A percentile compares a stretch with the other conserved stretches of the same genome.
phyloP scores from a whole-genome alignment of 2,888 invertebrate genomes.

The Tetragonula carbonaria region DNA sequence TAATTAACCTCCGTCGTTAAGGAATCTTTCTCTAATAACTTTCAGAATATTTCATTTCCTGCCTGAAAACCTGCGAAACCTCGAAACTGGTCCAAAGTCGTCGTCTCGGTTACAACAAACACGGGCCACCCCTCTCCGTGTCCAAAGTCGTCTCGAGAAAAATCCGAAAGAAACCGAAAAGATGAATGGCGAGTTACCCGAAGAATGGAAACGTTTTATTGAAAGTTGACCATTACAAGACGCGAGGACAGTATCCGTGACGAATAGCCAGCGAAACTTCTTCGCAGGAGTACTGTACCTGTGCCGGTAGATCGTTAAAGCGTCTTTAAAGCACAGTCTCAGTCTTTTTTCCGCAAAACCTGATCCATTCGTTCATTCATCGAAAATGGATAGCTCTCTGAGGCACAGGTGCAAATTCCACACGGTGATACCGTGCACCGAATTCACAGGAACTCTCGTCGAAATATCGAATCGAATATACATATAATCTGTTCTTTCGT shows the following conservation, averaged over 20 bases:
- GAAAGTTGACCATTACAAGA: slow-evolving; percentile 42
- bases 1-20: not conserved
- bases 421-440: not conserved
- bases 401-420: slow-evolving; percentile 63
- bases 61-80: too few relatives aligned
- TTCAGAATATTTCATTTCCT: too few relatives aligned
- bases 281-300: slow-evolving; percentile 47
- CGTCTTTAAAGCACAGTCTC: slow-evolving; percentile 62
- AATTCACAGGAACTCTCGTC: not conserved
- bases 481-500: not conserved
- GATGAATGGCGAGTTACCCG: slow-evolving; percentile 25
- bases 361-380: slow-evolving; percentile 66
- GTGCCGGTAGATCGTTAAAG: slow-evolving; percentile 55
- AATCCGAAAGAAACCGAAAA: not conserved
- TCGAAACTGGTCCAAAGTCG: too few relatives aligned
- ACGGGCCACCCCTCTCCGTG: not conserved
- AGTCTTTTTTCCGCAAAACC: slow-evolving; percentile 22
- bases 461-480: not conserved
- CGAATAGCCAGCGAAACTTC: slow-evolving; percentile 51
- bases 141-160: not conserved
- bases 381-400: slow-evolving; percentile 64
- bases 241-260: slow-evolving; percentile 43
- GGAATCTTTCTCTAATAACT: not conserved
- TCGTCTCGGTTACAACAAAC: not conserved
- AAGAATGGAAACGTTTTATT: slow-evolving; percentile 59